Percentiles rank a stretch among this genome's conserved stretches.
These are phyloP conservation scores for Diarsia dahlii DNA, from an alignment of 2,888 invertebrate species.

Conservation along the genomic window DNA sequence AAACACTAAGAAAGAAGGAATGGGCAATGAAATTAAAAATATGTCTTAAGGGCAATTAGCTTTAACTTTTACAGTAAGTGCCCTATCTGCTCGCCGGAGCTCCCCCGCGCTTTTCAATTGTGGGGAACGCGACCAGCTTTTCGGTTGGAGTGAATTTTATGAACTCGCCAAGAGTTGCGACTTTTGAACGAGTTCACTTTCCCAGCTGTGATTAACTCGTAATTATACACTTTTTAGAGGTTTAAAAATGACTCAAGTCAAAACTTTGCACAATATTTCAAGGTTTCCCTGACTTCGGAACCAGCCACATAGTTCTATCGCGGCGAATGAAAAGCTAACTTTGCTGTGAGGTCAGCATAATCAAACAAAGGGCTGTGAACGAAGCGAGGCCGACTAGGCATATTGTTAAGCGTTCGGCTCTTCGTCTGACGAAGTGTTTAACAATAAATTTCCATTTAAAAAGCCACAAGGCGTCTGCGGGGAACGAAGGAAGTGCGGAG, in stretches of 20 bases:
- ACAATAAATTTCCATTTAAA: constrained; percentile 91
- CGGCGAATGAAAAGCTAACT: constrained; percentile 52
- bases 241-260: constrained; percentile 9
- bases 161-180: constrained; percentile 84
- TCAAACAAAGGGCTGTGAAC: constrained; percentile 65
- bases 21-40: constrained; percentile 91
- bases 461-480: constrained; percentile 84
- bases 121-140: constrained; percentile 86
- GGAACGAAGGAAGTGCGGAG: constrained; percentile 58
- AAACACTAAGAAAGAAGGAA: constrained; percentile 88
- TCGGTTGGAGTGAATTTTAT: constrained; percentile 88
- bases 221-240: constrained; percentile 45
- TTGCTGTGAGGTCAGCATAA: constrained; percentile 67
- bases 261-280: constrained; percentile 12
- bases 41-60: constrained; percentile 92
- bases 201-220: constrained; percentile 60
- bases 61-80: constrained; percentile 91
- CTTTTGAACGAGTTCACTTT: constrained; percentile 83
- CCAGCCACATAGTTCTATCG: constrained; percentile 30
- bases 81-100: constrained; percentile 84
- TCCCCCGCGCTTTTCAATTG: constrained; percentile 89
- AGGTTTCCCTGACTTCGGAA: constrained; percentile 13
- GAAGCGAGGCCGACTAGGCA: constrained; percentile 78
- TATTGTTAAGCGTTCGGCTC: constrained; percentile 78
- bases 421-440: constrained; percentile 89